A percentile compares a stretch with the other conserved stretches of the same genome.
phyloP scores from a whole-genome alignment of 2,797 vertebrate genomes.

The Pangasius sanitwongsei region DNA sequence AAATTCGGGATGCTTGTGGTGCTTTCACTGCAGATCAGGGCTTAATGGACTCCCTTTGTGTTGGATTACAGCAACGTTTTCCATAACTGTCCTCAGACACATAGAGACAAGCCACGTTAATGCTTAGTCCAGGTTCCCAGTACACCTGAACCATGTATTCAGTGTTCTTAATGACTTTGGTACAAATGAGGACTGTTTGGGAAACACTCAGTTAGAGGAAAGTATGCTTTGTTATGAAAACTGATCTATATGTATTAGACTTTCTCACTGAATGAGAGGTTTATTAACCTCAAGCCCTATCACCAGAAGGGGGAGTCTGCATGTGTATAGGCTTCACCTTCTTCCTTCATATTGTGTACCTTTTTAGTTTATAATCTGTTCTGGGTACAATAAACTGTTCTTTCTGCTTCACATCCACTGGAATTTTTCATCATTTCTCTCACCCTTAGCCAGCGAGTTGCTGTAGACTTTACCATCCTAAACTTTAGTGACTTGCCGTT shows the following conservation, averaged over 20 bases:
- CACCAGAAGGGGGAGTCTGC: constrained; percentile 63
- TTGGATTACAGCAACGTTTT: constrained; percentile 39
- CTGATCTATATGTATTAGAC: constrained; percentile 43
- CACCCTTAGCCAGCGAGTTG: not conserved
- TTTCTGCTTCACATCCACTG: constrained; percentile 74
- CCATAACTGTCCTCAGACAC: not conserved
- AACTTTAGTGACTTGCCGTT: not conserved
- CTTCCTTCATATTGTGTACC: constrained; percentile 72
- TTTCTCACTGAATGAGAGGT: constrained; percentile 44
- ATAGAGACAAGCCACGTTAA: not conserved
- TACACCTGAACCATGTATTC: not conserved
- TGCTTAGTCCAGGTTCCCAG: not conserved
- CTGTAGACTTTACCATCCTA: not conserved
- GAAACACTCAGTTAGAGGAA: constrained; percentile 46
- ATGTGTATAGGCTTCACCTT: constrained; percentile 72
- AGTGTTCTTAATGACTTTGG: constrained; percentile 16
- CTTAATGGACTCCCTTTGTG: constrained; percentile 55
- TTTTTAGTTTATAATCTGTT: constrained; percentile 89
- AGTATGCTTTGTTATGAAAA: constrained; percentile 54
- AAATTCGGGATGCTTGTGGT: constrained; percentile 58
- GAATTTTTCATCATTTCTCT: constrained; percentile 56
- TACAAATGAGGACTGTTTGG: not conserved
- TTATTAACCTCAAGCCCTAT: constrained; percentile 47
- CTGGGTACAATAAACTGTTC: constrained; percentile 96
- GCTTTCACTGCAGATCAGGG: constrained; percentile 64